phyloP scores from a whole-genome alignment of 2,888 invertebrate genomes.

The Netelia fuscicornis region DNA sequence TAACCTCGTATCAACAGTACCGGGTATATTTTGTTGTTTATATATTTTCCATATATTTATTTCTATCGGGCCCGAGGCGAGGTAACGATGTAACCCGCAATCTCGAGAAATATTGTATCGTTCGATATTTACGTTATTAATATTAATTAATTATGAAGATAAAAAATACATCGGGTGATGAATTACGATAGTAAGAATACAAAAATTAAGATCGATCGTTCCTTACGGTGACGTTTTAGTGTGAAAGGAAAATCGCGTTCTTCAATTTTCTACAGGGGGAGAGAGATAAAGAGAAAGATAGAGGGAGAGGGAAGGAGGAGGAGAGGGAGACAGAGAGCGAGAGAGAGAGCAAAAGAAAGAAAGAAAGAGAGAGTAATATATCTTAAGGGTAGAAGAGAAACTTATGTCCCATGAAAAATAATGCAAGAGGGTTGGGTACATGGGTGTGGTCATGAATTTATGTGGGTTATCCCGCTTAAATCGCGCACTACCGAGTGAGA shows the following conservation, averaged over 20 bases:
- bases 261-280: constrained; percentile 3
- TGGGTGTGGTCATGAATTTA: constrained; percentile 57
- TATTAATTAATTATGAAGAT: neutral
- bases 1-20: neutral
- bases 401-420: constrained; percentile 52
- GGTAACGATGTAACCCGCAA: neutral
- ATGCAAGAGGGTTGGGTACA: constrained; percentile 49
- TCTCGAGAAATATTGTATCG: neutral
- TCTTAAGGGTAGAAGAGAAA: constrained; percentile 33
- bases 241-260: neutral
- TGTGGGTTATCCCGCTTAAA: constrained; percentile 53
- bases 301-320: too few species aligned
- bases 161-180: too few species aligned
- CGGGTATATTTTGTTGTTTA: neutral
- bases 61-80: neutral
- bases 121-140: neutral
- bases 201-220: neutral
- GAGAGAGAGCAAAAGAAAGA: neutral
- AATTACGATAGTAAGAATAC: neutral
- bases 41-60: constrained; percentile 29
- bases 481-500: constrained; percentile 40
- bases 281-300: neutral
- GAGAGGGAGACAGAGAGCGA: too few species aligned
- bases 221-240: neutral
- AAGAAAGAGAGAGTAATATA: constrained; percentile 15